Evolutionary conservation across 1,140 invertebrate genomes (phyloP).

Genomic region (Meloidogyne exigua): DNA sequence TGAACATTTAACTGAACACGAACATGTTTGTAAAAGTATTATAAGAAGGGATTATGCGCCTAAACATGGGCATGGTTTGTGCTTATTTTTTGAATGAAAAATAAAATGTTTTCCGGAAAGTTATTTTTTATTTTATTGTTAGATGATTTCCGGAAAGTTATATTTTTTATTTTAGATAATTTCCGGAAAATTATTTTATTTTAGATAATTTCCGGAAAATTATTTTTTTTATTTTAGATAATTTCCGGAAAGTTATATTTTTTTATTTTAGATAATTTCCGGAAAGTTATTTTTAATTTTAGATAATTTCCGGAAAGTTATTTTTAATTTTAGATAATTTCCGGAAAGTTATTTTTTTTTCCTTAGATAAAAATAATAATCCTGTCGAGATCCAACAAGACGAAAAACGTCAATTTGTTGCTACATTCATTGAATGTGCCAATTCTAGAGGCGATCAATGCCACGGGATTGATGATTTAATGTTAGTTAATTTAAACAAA

Average conservation of each 20-base stretch:
- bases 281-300: not conserved
- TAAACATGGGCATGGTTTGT: conserved; percentile 6
- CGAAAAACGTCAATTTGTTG: conserved; percentile 33
- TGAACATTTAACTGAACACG: conserved; percentile 6
- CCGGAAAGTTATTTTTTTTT: not conserved
- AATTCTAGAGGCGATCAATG: conserved; percentile 12
- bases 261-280: too few relatives aligned
- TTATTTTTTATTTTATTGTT: too few relatives aligned
- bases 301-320: not conserved
- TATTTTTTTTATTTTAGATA: conserved; percentile 25
- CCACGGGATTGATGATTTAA: not conserved
- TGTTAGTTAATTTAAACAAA: not conserved
- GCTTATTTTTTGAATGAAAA: not conserved
- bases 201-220: not conserved
- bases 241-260: not conserved
- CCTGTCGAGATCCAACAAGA: conserved; percentile 43
- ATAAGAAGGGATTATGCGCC: conserved; percentile 15
- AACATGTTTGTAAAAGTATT: conserved; percentile 22
- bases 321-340: not conserved
- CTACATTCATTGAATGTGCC: conserved; percentile 40
- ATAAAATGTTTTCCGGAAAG: not conserved
- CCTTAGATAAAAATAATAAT: conserved; percentile 43
- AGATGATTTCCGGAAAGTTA: not conserved
- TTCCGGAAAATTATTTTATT: not conserved
- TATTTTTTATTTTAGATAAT: not conserved